Conservation (phyloP, 2,113 vertebrate genomes). For the Cyphomyrus plagiostoma region DNA sequence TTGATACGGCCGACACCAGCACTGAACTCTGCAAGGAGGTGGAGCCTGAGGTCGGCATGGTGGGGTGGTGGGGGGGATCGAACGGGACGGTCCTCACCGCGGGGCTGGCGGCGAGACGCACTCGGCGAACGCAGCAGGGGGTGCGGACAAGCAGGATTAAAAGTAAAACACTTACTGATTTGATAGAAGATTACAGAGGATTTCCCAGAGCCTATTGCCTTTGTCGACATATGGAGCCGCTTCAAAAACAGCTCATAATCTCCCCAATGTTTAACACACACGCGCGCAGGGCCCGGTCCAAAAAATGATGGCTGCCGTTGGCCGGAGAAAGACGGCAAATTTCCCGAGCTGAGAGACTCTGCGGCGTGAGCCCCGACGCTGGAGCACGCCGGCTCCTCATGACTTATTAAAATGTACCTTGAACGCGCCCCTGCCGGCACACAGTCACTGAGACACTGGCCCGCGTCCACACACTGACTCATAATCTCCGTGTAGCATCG, state of each 20-base stretch:
- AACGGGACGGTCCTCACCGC: neutral
- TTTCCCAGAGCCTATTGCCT: constrained; percentile 8
- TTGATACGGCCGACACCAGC: neutral
- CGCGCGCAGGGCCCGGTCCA: neutral
- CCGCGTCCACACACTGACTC: constrained; percentile 5
- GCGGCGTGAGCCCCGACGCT: neutral
- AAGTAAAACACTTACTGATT: constrained; percentile 11
- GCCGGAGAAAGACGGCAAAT: neutral
- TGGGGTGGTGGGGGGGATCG: neutral
- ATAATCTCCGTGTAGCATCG: constrained; percentile 5
- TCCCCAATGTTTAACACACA: constrained; percentile 10
- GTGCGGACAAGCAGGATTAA: constrained; percentile 1
- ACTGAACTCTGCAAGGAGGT: neutral
- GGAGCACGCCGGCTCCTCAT: neutral
- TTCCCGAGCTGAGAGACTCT: neutral
- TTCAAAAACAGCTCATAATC: constrained; percentile 7
- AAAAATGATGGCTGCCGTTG: neutral
- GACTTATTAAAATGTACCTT: constrained; percentile 9
- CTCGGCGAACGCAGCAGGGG: neutral
- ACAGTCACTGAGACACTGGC: constrained; percentile 2
- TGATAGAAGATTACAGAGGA: constrained; percentile 11
- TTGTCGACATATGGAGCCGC: constrained; percentile 7
- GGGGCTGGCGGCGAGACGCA: neutral
- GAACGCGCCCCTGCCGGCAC: neutral
- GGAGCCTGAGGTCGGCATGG: neutral